Percentiles rank a stretch among this genome's conserved stretches.
Evolutionary conservation across 2,113 vertebrate genomes (phyloP).

Genomic region (Oenanthe oenanthe): DNA sequence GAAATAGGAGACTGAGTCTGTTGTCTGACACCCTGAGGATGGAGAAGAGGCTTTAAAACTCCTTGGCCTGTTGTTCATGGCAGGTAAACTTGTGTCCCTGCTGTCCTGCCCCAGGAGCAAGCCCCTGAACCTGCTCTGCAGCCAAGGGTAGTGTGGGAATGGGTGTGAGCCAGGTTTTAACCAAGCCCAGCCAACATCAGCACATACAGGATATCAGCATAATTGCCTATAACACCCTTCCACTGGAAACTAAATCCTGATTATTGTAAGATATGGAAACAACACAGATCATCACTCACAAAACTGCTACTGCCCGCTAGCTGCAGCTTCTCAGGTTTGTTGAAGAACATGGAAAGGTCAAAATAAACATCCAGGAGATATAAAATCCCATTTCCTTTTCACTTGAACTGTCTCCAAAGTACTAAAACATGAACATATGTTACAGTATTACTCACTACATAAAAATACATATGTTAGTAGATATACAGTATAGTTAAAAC

Average conservation of each 20-base stretch:
- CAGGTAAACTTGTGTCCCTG: neutral
- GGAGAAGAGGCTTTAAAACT: neutral
- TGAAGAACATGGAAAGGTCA: constrained; percentile 32
- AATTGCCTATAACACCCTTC: neutral
- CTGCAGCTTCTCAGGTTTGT: neutral
- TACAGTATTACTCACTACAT: constrained; percentile 66
- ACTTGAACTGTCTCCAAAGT: constrained; percentile 53
- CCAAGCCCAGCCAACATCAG: neutral
- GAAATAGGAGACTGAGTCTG: neutral
- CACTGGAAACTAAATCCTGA: neutral
- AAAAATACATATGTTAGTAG: constrained; percentile 69
- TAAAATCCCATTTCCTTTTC: constrained; percentile 49
- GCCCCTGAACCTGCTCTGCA: neutral
- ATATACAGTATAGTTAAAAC: constrained; percentile 57
- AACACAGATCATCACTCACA: neutral
- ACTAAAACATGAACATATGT: constrained; percentile 67
- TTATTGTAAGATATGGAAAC: neutral
- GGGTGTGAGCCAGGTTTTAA: neutral
- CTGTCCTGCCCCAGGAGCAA: neutral
- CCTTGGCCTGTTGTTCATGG: neutral
- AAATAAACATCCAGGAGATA: constrained; percentile 41
- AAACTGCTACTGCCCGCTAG: neutral
- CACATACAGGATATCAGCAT: neutral
- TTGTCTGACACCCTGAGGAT: neutral
- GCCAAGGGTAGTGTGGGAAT: neutral